These are phyloP conservation scores for Nomada fabriciana DNA, from an alignment of 2,888 invertebrate genomes.

Conservation along the genomic window DNA sequence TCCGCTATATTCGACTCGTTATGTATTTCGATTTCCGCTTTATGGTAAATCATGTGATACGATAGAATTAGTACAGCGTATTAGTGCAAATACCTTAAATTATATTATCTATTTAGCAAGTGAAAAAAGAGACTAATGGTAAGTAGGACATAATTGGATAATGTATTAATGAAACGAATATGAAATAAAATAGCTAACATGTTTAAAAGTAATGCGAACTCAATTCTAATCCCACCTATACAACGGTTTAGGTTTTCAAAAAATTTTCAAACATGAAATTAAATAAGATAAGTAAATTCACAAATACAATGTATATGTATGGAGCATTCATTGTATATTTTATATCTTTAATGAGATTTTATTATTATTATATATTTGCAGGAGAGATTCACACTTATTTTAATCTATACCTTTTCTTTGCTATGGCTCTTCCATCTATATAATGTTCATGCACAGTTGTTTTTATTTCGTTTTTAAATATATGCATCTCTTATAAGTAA, in stretches of 20 bases:
- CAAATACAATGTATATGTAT: slow-evolving; percentile 46
- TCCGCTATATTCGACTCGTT: slow-evolving; percentile 26
- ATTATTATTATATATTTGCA: slow-evolving; percentile 66
- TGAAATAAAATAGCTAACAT: slow-evolving; percentile 62
- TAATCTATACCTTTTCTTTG: slow-evolving; percentile 66
- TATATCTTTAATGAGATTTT: slow-evolving; percentile 71
- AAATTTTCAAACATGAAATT: slow-evolving; percentile 1
- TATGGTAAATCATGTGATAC: slow-evolving; percentile 57
- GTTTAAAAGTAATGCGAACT: slow-evolving; percentile 8
- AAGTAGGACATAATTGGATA: slow-evolving; percentile 26
- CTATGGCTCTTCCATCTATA: slow-evolving; percentile 70
- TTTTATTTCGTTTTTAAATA: slow-evolving; percentile 71
- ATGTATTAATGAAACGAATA: slow-evolving; percentile 54
- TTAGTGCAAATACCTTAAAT: slow-evolving; percentile 56
- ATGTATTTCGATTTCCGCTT: slow-evolving; percentile 52
- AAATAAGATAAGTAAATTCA: slow-evolving; percentile 48
- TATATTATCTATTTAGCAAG: slow-evolving; percentile 27
- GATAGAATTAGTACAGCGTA: slow-evolving; percentile 47
- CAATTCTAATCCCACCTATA: neutral
- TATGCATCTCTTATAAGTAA: slow-evolving; percentile 74
- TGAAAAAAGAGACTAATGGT: slow-evolving; percentile 32
- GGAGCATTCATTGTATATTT: slow-evolving; percentile 69
- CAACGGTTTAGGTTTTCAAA: neutral
- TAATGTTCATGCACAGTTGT: slow-evolving; percentile 70
- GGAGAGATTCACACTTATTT: slow-evolving; percentile 71